Evolutionary conservation across 2,888 invertebrate genomes (phyloP).

Genomic region (Hydraecia micacea): DNA sequence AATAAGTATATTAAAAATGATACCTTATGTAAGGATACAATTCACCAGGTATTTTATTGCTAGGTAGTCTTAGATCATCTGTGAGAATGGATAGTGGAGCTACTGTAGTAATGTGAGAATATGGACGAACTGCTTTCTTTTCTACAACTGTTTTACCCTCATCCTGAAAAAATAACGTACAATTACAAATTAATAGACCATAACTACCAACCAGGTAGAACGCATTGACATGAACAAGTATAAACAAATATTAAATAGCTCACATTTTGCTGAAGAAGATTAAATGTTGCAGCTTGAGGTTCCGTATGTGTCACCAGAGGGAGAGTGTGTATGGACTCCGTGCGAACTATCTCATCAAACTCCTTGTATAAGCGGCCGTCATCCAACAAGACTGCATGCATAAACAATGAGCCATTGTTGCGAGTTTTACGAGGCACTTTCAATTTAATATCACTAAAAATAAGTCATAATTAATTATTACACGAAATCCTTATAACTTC

Average conservation of each 20-base stretch:
- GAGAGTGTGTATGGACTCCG: slow-evolving; percentile 91
- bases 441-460: slow-evolving; percentile 91
- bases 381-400: slow-evolving; percentile 93
- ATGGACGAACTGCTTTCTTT: slow-evolving; percentile 85
- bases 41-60: slow-evolving; percentile 92
- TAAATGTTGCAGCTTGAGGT: slow-evolving; percentile 94
- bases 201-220: not conserved
- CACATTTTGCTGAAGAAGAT: slow-evolving; percentile 91
- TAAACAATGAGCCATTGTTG: slow-evolving; percentile 95
- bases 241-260: slow-evolving; percentile 53
- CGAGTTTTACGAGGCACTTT: slow-evolving; percentile 93
- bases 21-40: slow-evolving; percentile 91
- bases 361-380: slow-evolving; percentile 86
- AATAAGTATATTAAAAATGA: slow-evolving; percentile 3
- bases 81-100: slow-evolving; percentile 94
- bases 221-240: not conserved
- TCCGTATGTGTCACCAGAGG: slow-evolving; percentile 93
- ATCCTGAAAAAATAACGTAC: slow-evolving; percentile 71
- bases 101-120: slow-evolving; percentile 93
- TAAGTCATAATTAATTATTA: slow-evolving; percentile 13
- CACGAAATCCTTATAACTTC: not conserved
- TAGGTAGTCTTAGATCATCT: slow-evolving; percentile 92
- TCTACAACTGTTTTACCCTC: slow-evolving; percentile 65
- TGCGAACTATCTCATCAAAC: slow-evolving; percentile 90
- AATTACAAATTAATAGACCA: slow-evolving; percentile 19